phyloP scores from a whole-genome alignment of 1,140 invertebrate genomes.

The Drosophila burlai region DNA sequence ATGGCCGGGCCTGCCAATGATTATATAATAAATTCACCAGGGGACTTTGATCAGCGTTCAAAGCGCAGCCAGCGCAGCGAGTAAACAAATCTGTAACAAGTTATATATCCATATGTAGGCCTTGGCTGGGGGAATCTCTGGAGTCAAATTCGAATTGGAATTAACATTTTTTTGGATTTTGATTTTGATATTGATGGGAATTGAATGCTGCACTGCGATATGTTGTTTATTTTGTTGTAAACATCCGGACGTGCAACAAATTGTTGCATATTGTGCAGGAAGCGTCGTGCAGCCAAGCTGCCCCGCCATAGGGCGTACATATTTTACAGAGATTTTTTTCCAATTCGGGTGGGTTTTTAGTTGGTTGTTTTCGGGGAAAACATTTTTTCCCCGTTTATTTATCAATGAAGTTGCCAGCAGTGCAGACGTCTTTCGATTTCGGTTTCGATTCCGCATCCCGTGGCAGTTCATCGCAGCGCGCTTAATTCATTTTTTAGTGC shows the following conservation, averaged over 20 bases:
- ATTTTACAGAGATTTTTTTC: conserved; percentile 33
- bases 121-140: conserved; percentile 5
- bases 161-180: conserved; percentile 48
- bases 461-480: conserved; percentile 38
- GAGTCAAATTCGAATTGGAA: conserved; percentile 41
- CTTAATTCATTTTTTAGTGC: conserved; percentile 72
- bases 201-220: conserved; percentile 29
- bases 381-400: conserved; percentile 69
- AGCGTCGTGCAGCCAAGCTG: conserved; percentile 45
- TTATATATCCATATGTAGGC: conserved; percentile 38
- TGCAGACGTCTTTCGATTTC: conserved; percentile 62
- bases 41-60: conserved; percentile 74
- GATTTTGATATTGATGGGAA: conserved; percentile 57
- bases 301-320: conserved; percentile 65
- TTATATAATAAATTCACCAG: conserved; percentile 78
- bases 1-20: conserved; percentile 41
- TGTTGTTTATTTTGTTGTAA: conserved; percentile 81
- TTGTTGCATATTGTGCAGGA: conserved; percentile 80
- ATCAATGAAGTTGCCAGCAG: conserved; percentile 78
- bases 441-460: conserved; percentile 43
- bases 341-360: conserved; percentile 29
- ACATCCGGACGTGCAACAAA: conserved; percentile 81
- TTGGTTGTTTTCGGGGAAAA: conserved; percentile 30
- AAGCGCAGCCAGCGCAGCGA: conserved; percentile 22
- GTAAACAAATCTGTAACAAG: conserved; percentile 74